Percentiles rank a stretch among this genome's conserved stretches.
Evolutionary conservation across 2,113 vertebrate species (phyloP).

Genomic region (Myrmophylax atrothorax): DNA sequence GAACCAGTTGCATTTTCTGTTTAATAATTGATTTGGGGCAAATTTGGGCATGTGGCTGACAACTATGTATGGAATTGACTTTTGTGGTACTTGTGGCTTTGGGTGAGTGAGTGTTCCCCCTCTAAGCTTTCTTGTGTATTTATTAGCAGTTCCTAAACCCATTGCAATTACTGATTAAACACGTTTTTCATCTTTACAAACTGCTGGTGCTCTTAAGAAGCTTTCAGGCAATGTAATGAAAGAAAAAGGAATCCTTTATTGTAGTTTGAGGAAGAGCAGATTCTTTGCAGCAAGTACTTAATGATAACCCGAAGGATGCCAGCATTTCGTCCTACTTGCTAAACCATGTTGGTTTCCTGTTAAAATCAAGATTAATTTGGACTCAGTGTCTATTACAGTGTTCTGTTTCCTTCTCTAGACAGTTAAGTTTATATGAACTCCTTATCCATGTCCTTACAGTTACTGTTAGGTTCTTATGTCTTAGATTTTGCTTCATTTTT

Average conservation of each 20-base stretch:
- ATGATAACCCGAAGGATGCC: not conserved
- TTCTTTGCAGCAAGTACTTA: constrained; percentile 35
- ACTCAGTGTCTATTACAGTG: not conserved
- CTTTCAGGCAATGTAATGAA: constrained; percentile 64
- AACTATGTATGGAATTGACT: not conserved
- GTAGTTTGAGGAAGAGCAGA: constrained; percentile 32
- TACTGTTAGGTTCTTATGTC: not conserved
- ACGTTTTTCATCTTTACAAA: constrained; percentile 55
- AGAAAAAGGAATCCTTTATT: constrained; percentile 55
- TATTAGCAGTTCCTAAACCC: constrained; percentile 64
- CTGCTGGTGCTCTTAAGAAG: constrained; percentile 54
- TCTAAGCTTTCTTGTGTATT: constrained; percentile 9
- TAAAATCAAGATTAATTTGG: constrained; percentile 44
- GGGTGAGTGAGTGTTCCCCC: not conserved
- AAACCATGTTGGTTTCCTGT: not conserved
- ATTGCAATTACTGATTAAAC: constrained; percentile 65
- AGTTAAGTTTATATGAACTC: not conserved
- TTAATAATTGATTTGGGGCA: not conserved
- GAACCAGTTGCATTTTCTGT: not conserved
- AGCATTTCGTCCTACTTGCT: not conserved
- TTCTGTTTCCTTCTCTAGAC: not conserved
- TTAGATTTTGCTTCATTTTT: not conserved
- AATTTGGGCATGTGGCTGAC: not conserved
- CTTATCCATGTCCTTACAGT: not conserved
- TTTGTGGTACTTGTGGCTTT: not conserved